phyloP scores from a whole-genome alignment of 1,140 invertebrate species.

The Pseudobourletiella spinata region DNA sequence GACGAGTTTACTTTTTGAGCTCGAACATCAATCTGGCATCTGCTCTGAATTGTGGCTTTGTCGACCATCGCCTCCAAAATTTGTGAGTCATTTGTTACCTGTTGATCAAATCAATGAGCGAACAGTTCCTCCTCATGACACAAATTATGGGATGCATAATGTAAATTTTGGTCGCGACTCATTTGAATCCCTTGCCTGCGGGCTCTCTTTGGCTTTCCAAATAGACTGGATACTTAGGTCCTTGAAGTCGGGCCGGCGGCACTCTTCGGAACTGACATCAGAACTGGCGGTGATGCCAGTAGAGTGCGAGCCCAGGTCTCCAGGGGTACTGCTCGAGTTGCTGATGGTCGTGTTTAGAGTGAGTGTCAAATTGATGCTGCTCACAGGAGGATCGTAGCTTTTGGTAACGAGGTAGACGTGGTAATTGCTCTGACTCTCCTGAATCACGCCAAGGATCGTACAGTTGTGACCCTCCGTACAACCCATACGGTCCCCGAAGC shows the following conservation, averaged over 20 bases:
- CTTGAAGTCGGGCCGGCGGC: neutral
- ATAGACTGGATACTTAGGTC: neutral
- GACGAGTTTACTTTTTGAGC: neutral
- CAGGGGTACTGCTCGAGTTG: neutral
- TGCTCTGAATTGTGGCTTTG: neutral
- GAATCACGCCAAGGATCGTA: neutral
- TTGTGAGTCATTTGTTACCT: neutral
- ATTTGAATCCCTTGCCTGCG: neutral
- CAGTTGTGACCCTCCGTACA: slow-evolving; percentile 1
- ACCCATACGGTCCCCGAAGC: neutral
- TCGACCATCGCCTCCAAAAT: neutral
- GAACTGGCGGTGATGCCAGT: neutral
- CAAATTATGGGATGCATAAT: neutral
- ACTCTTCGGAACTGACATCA: neutral
- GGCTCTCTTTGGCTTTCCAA: neutral
- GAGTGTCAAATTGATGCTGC: neutral
- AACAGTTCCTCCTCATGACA: no score
- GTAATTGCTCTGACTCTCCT: neutral
- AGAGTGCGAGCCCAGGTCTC: neutral
- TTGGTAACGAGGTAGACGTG: neutral
- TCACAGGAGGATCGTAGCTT: neutral
- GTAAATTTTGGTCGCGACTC: neutral
- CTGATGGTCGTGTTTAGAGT: neutral
- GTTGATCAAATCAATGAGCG: neutral
- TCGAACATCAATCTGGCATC: neutral